Evolutionary conservation across 2,888 invertebrate genomes (phyloP).

Genomic region (Ommatoiulus sabulosus): DNA sequence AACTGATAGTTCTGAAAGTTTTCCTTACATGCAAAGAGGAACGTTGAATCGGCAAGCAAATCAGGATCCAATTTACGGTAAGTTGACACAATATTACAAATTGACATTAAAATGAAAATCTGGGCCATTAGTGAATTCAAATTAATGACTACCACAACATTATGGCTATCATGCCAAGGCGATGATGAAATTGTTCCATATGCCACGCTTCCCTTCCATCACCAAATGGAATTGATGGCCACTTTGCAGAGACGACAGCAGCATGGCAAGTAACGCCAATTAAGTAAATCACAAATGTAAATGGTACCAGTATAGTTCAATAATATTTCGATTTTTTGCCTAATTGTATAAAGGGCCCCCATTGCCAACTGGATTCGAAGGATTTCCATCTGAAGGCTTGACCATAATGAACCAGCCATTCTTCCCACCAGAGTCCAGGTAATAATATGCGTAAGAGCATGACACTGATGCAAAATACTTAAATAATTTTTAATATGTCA

Average conservation of each 20-base stretch:
- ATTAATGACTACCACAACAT: background rate
- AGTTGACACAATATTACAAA: no score
- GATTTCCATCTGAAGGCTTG: background rate
- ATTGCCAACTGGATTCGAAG: background rate
- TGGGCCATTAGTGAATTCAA: background rate
- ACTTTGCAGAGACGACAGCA: background rate
- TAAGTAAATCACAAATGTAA: no score
- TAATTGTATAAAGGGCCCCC: background rate
- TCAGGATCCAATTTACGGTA: no score
- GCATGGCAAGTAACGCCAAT: background rate
- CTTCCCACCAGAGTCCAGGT: background rate
- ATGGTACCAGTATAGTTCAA: no score
- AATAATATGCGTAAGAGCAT: background rate
- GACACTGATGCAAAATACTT: no score
- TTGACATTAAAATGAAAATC: background rate
- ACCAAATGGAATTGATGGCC: constrained; percentile 6
- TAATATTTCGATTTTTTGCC: no score
- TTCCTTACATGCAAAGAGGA: constrained; percentile 55
- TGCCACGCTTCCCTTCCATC: constrained; percentile 48
- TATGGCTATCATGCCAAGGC: background rate
- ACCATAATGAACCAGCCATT: constrained; percentile 47
- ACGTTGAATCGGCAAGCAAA: constrained; percentile 6
- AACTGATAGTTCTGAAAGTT: constrained; percentile 55
- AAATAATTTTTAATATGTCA: background rate
- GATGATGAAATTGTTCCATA: constrained; percentile 51